A percentile compares a stretch with the other conserved stretches of the same genome.
Conservation (phyloP, 2,888 invertebrate species). For the Scaptomyza reducta region DNA sequence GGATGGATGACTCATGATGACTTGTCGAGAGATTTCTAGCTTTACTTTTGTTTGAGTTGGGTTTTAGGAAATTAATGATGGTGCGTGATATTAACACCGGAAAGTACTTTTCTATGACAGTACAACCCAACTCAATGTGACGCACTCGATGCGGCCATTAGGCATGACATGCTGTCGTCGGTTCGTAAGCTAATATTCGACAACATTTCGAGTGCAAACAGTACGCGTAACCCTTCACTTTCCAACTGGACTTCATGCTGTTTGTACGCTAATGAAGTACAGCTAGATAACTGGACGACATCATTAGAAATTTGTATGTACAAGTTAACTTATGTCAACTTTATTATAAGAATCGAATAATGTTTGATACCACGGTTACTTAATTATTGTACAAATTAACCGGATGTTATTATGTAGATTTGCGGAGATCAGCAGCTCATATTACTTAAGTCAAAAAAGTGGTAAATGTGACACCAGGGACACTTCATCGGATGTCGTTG, state of each 20-base stretch:
- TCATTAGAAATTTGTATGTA: slow-evolving; percentile 36
- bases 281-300: slow-evolving; percentile 13
- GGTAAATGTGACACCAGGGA: too few species aligned
- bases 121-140: slow-evolving; percentile 61
- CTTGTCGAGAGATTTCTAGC: neutral
- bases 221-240: slow-evolving; percentile 30
- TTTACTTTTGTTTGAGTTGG: slow-evolving; percentile 40
- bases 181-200: slow-evolving; percentile 59
- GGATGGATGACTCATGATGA: slow-evolving; percentile 20
- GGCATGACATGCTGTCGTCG: slow-evolving; percentile 67
- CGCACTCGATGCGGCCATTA: slow-evolving; percentile 67
- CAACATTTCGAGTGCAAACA: slow-evolving; percentile 63
- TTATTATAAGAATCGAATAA: too few species aligned
- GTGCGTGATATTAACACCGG: slow-evolving; percentile 59
- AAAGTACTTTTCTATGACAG: slow-evolving; percentile 8
- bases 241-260: neutral
- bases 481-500: too few species aligned
- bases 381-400: too few species aligned
- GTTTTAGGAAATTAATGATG: slow-evolving; percentile 16
- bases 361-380: too few species aligned
- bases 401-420: too few species aligned
- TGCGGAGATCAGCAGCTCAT: too few species aligned
- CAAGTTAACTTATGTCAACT: too few species aligned
- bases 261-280: slow-evolving; percentile 25
- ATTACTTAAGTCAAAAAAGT: too few species aligned